Evolutionary conservation across 2,113 vertebrate genomes (phyloP).

Genomic region (Hyperopisus bebe): DNA sequence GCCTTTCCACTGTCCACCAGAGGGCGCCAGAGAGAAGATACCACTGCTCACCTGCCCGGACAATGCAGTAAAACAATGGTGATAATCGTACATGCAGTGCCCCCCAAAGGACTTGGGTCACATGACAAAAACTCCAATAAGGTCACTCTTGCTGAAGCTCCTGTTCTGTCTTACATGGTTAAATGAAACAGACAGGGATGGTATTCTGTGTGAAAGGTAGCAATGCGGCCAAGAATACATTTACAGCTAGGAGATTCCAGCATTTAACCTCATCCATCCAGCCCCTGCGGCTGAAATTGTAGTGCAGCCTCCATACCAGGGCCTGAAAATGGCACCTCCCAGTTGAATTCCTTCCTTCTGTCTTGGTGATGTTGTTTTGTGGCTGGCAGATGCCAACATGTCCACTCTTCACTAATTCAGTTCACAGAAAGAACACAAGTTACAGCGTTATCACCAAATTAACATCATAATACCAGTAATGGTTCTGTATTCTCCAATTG

Average conservation of each 20-base stretch:
- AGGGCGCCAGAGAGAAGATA: not conserved
- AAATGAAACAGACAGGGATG: not conserved
- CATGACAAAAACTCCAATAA: not conserved
- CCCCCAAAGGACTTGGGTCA: not conserved
- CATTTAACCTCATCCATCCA: not conserved
- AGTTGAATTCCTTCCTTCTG: not conserved
- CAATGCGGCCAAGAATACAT: not conserved
- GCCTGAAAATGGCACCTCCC: not conserved
- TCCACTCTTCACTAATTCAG: not conserved
- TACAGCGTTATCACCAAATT: not conserved
- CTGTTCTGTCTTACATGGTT: not conserved
- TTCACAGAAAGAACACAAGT: not conserved
- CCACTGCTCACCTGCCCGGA: not conserved
- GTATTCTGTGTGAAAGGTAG: not conserved
- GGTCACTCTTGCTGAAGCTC: not conserved
- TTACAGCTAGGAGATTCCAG: not conserved
- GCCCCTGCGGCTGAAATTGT: not conserved
- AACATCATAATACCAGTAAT: not conserved
- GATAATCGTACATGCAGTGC: not conserved
- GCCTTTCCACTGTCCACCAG: slow-evolving; percentile 1
- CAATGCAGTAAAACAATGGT: not conserved
- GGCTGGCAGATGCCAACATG: not conserved
- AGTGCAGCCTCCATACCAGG: not conserved
- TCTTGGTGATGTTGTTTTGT: not conserved
- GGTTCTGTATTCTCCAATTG: not conserved